A percentile compares a stretch with the other conserved stretches of the same genome.
phyloP scores from a whole-genome alignment of 2,113 vertebrate species.

The Anas platyrhynchos region DNA sequence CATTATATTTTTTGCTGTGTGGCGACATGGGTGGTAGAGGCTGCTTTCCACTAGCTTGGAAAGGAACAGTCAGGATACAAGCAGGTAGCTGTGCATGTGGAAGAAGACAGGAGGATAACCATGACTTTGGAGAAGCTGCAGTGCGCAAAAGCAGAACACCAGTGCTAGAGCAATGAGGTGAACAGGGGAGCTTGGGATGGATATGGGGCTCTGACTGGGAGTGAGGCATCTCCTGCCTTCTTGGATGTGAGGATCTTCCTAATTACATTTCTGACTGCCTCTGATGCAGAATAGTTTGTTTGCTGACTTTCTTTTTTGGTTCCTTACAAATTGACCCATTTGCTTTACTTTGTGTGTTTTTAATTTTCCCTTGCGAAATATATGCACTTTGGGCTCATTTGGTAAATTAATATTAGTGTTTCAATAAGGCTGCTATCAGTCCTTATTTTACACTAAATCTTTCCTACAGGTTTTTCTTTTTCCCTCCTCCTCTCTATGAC shows the following conservation, averaged over 20 bases:
- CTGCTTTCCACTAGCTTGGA: not conserved
- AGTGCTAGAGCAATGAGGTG: not conserved
- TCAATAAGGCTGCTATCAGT: constrained; percentile 65
- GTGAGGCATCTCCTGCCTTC: not conserved
- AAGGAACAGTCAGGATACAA: not conserved
- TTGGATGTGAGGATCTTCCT: constrained; percentile 43
- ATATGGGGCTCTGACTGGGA: not conserved
- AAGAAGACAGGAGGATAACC: not conserved
- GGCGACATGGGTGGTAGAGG: not conserved
- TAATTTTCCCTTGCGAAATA: constrained; percentile 74
- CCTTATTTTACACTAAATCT: constrained; percentile 73
- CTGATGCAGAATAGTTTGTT: constrained; percentile 55
- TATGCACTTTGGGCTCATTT: constrained; percentile 64
- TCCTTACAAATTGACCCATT: constrained; percentile 80
- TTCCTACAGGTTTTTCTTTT: constrained; percentile 58
- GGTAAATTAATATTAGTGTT: constrained; percentile 78
- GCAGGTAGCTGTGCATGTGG: not conserved
- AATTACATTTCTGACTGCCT: constrained; percentile 37
- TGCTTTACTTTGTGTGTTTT: constrained; percentile 74
- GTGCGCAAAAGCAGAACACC: not conserved
- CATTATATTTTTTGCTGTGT: not conserved
- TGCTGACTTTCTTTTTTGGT: constrained; percentile 63
- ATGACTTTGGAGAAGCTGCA: not conserved
- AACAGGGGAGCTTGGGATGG: constrained; percentile 19
- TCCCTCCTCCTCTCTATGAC: constrained; percentile 64